phyloP scores from a whole-genome alignment of 2,797 vertebrate species.

The Spinus olivaceus region DNA sequence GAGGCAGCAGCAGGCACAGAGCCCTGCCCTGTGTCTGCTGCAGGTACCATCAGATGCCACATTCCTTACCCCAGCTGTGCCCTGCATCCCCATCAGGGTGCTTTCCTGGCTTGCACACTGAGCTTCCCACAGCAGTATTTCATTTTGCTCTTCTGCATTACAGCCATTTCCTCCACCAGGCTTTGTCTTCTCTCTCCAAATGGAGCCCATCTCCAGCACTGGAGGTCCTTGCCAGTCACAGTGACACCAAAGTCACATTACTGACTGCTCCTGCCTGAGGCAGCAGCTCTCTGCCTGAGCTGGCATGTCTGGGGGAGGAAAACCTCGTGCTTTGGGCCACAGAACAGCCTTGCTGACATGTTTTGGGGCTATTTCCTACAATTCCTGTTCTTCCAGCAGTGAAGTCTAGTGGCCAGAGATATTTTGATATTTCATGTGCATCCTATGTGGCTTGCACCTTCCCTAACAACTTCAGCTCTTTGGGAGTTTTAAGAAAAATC shows the following conservation, averaged over 20 bases:
- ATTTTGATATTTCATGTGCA: neutral
- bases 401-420: neutral
- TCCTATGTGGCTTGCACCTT: neutral
- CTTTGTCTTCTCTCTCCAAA: neutral
- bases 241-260: fast-evolving
- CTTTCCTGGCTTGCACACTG: fast-evolving
- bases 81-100: neutral
- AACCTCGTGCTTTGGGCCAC: fast-evolving
- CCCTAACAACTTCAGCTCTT: neutral
- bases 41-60: neutral
- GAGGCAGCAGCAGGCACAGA: neutral
- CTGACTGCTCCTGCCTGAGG: neutral
- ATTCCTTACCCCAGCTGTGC: neutral
- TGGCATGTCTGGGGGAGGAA: neutral
- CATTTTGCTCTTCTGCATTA: neutral
- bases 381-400: neutral
- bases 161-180: neutral
- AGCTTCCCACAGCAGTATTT: neutral
- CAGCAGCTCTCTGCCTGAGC: neutral
- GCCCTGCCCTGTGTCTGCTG: neutral
- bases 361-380: neutral
- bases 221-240: neutral
- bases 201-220: neutral
- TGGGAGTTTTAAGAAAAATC: neutral
- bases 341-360: neutral